These are phyloP conservation scores for Hoplostethus mediterraneus DNA, from an alignment of 2,797 vertebrate species.

Conservation along the genomic window DNA sequence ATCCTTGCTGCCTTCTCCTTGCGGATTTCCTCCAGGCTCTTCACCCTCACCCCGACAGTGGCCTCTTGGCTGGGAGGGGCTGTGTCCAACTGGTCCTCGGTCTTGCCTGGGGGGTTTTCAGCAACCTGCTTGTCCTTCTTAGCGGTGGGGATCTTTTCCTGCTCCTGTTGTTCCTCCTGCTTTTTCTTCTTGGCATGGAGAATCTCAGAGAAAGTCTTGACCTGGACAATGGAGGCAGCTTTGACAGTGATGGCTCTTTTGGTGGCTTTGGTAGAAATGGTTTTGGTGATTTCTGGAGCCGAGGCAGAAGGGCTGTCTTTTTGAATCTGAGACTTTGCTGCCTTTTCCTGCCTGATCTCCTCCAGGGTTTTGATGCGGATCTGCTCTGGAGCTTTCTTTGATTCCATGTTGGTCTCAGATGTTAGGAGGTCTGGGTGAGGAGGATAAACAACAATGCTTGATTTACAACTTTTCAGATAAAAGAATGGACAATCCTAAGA, in stretches of 20 bases:
- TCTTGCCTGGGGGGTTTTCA: slow-evolving; percentile 33
- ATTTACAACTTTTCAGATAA: not conserved
- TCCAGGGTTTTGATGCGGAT: slow-evolving; percentile 93
- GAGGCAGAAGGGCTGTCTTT: slow-evolving; percentile 33
- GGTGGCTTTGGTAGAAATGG: slow-evolving; percentile 15
- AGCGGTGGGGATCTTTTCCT: slow-evolving; percentile 2
- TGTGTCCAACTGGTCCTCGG: not conserved
- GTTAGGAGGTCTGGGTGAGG: not conserved
- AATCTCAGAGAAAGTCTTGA: slow-evolving; percentile 86
- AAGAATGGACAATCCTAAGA: not conserved
- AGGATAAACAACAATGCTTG: not conserved
- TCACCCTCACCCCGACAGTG: slow-evolving; percentile 83
- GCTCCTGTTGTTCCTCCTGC: slow-evolving; percentile 71
- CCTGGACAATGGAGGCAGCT: slow-evolving; percentile 42
- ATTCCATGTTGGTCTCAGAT: slow-evolving; percentile 46
- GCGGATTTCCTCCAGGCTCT: slow-evolving; percentile 95
- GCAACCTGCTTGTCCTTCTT: slow-evolving; percentile 25
- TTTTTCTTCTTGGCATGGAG: slow-evolving; percentile 85
- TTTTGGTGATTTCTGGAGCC: slow-evolving; percentile 35
- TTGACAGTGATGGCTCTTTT: slow-evolving; percentile 63
- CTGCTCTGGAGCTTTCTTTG: slow-evolving; percentile 75
- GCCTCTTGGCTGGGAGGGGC: not conserved
- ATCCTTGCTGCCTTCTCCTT: slow-evolving; percentile 89
- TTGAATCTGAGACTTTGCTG: slow-evolving; percentile 74
- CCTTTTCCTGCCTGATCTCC: slow-evolving; percentile 93